Evolutionary conservation across 2,888 invertebrate species (phyloP).

Genomic region (Tetropium fuscum): DNA sequence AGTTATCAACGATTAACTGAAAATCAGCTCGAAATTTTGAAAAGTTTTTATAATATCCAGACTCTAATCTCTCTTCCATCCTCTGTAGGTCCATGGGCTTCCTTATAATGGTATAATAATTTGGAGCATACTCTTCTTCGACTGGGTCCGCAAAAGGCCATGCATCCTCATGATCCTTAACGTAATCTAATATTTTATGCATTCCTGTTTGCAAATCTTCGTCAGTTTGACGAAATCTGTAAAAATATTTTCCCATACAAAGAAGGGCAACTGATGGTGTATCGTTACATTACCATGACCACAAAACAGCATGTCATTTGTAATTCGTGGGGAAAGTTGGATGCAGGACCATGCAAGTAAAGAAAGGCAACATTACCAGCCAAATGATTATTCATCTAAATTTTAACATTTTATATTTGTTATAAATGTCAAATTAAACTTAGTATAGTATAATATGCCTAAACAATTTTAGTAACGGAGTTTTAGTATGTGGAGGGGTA

Average conservation of each 20-base stretch:
- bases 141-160: constrained; percentile 97
- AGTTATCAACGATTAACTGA: constrained; percentile 92
- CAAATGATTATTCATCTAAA: constrained; percentile 21
- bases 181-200: constrained; percentile 90
- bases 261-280: neutral
- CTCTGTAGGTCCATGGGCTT: constrained; percentile 89
- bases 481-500: constrained; percentile 2
- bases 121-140: constrained; percentile 92
- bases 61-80: constrained; percentile 89
- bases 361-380: constrained; percentile 21
- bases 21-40: constrained; percentile 89
- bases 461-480: constrained; percentile 4
- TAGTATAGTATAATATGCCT: constrained; percentile 18
- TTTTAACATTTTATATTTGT: constrained; percentile 13
- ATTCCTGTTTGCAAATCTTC: constrained; percentile 90
- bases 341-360: constrained; percentile 24
- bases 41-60: constrained; percentile 82
- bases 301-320: constrained; percentile 16
- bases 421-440: constrained; percentile 1
- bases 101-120: constrained; percentile 80
- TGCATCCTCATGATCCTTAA: constrained; percentile 90
- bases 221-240: constrained; percentile 82
- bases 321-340: constrained; percentile 5
- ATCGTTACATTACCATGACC: constrained; percentile 19
- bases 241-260: constrained; percentile 42